Percentiles rank a stretch among this genome's conserved stretches.
Evolutionary conservation across 2,797 vertebrate species (phyloP).

Genomic region (Argentina silus): DNA sequence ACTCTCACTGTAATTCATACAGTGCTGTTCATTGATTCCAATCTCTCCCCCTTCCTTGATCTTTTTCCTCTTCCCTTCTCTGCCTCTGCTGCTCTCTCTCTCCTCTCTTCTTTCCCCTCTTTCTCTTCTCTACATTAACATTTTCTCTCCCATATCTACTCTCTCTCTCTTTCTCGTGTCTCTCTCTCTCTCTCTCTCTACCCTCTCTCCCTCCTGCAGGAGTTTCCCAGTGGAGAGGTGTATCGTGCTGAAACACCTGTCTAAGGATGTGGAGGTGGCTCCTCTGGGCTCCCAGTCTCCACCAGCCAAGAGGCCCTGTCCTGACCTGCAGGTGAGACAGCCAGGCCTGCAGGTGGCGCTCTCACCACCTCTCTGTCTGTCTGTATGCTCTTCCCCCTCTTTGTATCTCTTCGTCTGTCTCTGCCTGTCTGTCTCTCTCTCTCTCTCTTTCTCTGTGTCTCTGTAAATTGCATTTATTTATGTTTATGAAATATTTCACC

Average conservation of each 20-base stretch:
- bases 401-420: too few relatives aligned
- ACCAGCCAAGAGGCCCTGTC: slow-evolving; percentile 88
- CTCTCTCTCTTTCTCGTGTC: neutral
- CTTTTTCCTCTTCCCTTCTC: neutral
- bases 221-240: slow-evolving; percentile 80
- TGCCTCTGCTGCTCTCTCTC: neutral
- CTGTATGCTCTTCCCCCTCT: too few relatives aligned
- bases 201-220: slow-evolving; percentile 67
- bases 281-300: slow-evolving; percentile 78
- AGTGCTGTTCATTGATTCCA: too few relatives aligned
- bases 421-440: too few relatives aligned
- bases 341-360: neutral
- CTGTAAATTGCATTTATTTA: too few relatives aligned
- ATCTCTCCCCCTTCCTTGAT: neutral
- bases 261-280: slow-evolving; percentile 78
- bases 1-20: too few relatives aligned
- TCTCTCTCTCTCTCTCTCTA: neutral
- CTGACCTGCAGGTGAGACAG: slow-evolving; percentile 85
- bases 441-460: too few relatives aligned
- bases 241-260: slow-evolving; percentile 92
- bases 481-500: neutral
- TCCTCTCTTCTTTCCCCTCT: neutral
- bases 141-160: neutral
- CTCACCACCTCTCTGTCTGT: neutral
- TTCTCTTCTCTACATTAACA: neutral